Evolutionary conservation across 2,888 invertebrate genomes (phyloP), one percentile per base, ranked within the genome.

Genomic region (Diadegma fenestrale): DNA sequence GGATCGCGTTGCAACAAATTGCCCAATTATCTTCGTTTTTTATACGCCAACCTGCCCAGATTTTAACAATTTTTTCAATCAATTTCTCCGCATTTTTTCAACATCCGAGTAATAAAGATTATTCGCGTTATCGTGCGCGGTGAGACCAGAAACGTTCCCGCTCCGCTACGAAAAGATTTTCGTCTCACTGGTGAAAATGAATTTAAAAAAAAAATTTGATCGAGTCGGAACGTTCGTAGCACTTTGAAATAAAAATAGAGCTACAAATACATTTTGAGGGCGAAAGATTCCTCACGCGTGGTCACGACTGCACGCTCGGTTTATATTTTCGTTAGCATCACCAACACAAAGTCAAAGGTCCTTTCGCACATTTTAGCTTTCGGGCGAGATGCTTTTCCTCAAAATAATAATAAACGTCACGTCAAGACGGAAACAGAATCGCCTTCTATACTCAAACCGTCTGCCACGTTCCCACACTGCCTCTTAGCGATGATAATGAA

Each of bases 401-500:
- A 51, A 85, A 82, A 82, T 85, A 85, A 82, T 80, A 85, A 82
- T 82, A 82, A 77, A 68, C 85, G 79, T 58, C 37, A 63, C 72
- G 66, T 82, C 77, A 77, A 72, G 82, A 80, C 41, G 76, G 64
- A 85, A 37, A 68, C 75, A 37, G 48, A 33, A 75, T 68, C 79
- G 82, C 72, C 72, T 80, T 73, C 80, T 12, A n/a, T n/a, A 14
- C 30, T 58, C 45, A 43, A 68, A 77, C 71, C 85, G 48, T 58
- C 85, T 85, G 85, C 43, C 72, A 85, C 84, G 76, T 82, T 88
- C 84, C 82, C 88, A 87, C 71, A 64, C 76, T 73, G 64, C 77
- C 58, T 73, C 61, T 85, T 43, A 73, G 80, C 79, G 85, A 85
- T 66, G 82, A 80, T 85, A 85, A 85, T 85, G 80, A 85, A 85